Conservation (phyloP, 2,888 invertebrate genomes). For the Cheilosia vernalis region DNA sequence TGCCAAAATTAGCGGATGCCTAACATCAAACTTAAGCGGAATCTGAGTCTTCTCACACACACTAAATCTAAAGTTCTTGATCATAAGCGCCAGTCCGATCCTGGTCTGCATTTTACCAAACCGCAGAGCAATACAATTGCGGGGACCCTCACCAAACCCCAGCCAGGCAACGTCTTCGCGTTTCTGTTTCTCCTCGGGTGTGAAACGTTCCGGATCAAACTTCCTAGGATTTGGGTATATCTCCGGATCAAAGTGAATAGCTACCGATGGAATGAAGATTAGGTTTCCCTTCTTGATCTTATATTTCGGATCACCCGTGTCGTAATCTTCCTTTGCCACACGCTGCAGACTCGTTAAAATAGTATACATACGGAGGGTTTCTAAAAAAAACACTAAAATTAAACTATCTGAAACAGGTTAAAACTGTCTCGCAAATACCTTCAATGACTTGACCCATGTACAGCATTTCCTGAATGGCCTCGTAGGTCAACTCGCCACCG, state of each 20-base stretch:
- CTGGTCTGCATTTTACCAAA: conserved; percentile 80
- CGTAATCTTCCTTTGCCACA: conserved; percentile 80
- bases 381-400: too few relatives aligned
- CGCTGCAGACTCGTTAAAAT: too few relatives aligned
- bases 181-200: conserved; percentile 77
- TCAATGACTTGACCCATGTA: too few relatives aligned
- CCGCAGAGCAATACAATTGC: conserved; percentile 80
- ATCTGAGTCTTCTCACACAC: conserved; percentile 60
- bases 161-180: conserved; percentile 79
- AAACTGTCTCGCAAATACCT: too few relatives aligned
- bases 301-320: conserved; percentile 82
- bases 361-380: too few relatives aligned
- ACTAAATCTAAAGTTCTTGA: conserved; percentile 76
- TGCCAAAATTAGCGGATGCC: background rate
- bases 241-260: conserved; percentile 83
- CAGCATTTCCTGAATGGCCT: too few relatives aligned
- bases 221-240: conserved; percentile 82
- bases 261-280: conserved; percentile 80
- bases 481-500: too few relatives aligned
- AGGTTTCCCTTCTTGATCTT: too few relatives aligned
- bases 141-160: conserved; percentile 81
- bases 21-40: background rate
- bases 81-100: conserved; percentile 78
- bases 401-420: too few relatives aligned
- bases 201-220: conserved; percentile 84